Percentiles rank a stretch among this genome's conserved stretches.
Evolutionary conservation across 2,113 vertebrate species (phyloP).

Genomic region (Syngnathus typhle): DNA sequence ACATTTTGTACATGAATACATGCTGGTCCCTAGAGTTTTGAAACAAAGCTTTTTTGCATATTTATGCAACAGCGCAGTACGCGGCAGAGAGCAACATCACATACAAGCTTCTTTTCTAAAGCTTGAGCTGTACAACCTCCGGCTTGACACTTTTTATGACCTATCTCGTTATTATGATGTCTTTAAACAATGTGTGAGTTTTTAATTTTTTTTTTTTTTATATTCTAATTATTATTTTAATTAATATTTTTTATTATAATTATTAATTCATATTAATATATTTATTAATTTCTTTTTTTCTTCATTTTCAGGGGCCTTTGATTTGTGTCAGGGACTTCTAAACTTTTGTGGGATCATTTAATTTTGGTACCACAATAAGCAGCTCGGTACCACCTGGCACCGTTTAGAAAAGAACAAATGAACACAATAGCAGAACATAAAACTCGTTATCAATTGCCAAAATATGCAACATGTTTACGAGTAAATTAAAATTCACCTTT

Average conservation of each 20-base stretch:
- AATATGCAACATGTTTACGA: neutral
- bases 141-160: neutral
- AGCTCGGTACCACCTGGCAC: too few relatives aligned
- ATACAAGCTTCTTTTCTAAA: neutral
- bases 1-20: neutral
- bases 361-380: too few relatives aligned
- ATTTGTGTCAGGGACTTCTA: too few relatives aligned
- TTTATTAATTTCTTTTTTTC: neutral
- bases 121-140: neutral
- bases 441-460: constrained; percentile 9
- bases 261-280: neutral
- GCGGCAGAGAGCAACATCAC: neutral
- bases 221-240: too few relatives aligned
- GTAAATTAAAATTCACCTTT: neutral
- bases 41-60: constrained; percentile 18
- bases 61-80: constrained; percentile 13
- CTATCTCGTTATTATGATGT: neutral
- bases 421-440: neutral
- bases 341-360: neutral
- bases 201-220: too few relatives aligned
- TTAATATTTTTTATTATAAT: neutral
- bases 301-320: neutral
- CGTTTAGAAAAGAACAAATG: neutral
- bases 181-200: neutral
- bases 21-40: constrained; percentile 7